Base-by-base conservation (phyloP, 2,113 vertebrate species). In the Xenus cinereus region DNA sequence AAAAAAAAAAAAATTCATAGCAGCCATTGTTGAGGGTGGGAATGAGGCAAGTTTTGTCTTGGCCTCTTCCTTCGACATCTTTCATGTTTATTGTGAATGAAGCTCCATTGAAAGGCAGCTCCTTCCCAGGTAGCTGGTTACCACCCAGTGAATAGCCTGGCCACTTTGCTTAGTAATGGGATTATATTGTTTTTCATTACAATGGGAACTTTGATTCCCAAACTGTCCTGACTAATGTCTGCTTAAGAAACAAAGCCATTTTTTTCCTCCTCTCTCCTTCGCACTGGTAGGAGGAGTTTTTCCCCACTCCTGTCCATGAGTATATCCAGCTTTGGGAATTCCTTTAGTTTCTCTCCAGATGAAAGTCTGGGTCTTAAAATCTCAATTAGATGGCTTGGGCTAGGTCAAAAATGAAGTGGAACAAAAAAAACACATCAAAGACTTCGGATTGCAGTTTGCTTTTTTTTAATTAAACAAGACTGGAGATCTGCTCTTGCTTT, bases 1-100 rank as follows among this genome's bases (percentile, higher is more conserved):
- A 8, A 33, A 21, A 39, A 60, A 60, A 43, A 23, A 50, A 39
- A 89, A 64, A 79, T 77, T 84, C 86, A 35, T 85, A 78, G 91
- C 24, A 17, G 64, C 57, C 81, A 88, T 96, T 96, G 92, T 95
- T 85, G 90, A 89, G 94, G 94, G 95, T 92, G 95, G 96, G 96
- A 96, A 94, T 53, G 83, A 45, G 60, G 74, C 27, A 8, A 87
- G 94, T 89, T 93, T 93, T 96, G 95, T 97, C 96, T 96, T 96
- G 76, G 85, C 46, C 89, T 96, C 94, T 97, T 97, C 92, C 81
- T 96, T 89, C 71, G 30, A 84, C 92, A 96, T 88, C 84, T 92
- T 88, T 94, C 82, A 89, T 93, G 92, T 97, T 94, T 84, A 39
- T 95, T 97, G 95, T 97, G 96, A 97, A 97, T 97, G 96, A 95